Evolutionary conservation across 2,797 vertebrate genomes (phyloP), one percentile per base, ranked within the genome.

Genomic region (Ctenochaetus hawaiiensis): DNA sequence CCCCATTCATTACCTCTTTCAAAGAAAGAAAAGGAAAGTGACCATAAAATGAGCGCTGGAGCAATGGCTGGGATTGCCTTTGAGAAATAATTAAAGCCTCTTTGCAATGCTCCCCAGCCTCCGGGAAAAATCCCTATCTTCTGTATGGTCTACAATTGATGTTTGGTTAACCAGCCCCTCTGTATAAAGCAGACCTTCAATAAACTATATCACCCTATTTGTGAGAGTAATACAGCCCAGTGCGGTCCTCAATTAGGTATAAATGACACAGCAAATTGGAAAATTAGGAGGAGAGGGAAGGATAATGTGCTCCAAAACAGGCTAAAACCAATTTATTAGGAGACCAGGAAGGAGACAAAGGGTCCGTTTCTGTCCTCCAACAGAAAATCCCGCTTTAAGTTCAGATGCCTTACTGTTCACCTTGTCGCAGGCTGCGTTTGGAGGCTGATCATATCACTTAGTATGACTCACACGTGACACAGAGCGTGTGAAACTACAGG

Each of bases 181-280:
- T 86, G 87, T 87, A 90, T 91, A 83, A 93, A 90, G 85, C 87
- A 87, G 91, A 85, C 89, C 92, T 91, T 93, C 92, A 82, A 94
- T 95, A 93, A 94, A 94, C 88, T 92, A 87, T 90, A 93, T 93
- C 93, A 91, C 90, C 94, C 92, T 93, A 92, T 96, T 94, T 94
- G 94, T 71, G 87, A 87, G 93, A 93, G 92, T 93, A 94, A 95
- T 94, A 90, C 84, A 89, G 90, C 93, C 92, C 94, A 84, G 84
- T 89, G 93, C 89, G 69, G 88, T 87, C 90, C 89, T 93, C 94
- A 94, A 95, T 96, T 96, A 95, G 93, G 67, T 86, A 85, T 94
- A 96, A 96, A 95, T 95, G 93, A 96, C 92, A 94, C 90, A 94
- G 94, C 94, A 96, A 96, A 96, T 96, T 95, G 95, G 92, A 96